These are phyloP conservation scores for Bradypus variegatus DNA, from an alignment of 2,797 vertebrate genomes.

Conservation along the genomic window DNA sequence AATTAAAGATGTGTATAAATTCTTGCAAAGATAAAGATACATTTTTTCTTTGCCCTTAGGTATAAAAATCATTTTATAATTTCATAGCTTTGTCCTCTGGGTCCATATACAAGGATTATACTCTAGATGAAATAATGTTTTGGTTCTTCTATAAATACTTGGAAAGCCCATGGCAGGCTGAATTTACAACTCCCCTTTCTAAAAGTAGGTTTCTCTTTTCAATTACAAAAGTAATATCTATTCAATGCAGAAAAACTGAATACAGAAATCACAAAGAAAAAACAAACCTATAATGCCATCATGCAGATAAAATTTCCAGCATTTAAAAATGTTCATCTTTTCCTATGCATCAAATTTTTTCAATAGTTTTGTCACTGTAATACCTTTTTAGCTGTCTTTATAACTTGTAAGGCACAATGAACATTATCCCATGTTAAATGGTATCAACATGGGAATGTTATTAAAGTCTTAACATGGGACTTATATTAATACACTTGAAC, in stretches of 20 bases:
- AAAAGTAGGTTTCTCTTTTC: neutral
- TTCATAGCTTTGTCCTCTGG: neutral
- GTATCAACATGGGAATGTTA: neutral
- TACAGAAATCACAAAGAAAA: neutral
- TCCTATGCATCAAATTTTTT: neutral
- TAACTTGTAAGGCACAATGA: neutral
- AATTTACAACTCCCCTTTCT: neutral
- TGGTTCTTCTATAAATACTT: neutral
- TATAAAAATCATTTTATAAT: neutral
- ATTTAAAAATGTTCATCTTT: neutral
- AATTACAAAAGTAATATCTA: neutral
- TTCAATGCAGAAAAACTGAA: neutral
- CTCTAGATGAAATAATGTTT: neutral
- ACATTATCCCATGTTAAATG: neutral
- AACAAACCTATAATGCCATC: neutral
- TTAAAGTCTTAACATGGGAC: neutral
- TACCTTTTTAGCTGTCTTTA: neutral
- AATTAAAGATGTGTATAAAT: neutral
- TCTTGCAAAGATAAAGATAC: slow-evolving; percentile 9
- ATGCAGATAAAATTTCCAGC: neutral
- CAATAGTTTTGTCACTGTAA: neutral
- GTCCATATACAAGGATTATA: neutral
- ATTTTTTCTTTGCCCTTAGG: neutral
- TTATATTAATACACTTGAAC: neutral
- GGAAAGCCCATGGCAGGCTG: neutral